Conservation (phyloP, 1,140 invertebrate genomes). For the Brachionus paranguensis region DNA sequence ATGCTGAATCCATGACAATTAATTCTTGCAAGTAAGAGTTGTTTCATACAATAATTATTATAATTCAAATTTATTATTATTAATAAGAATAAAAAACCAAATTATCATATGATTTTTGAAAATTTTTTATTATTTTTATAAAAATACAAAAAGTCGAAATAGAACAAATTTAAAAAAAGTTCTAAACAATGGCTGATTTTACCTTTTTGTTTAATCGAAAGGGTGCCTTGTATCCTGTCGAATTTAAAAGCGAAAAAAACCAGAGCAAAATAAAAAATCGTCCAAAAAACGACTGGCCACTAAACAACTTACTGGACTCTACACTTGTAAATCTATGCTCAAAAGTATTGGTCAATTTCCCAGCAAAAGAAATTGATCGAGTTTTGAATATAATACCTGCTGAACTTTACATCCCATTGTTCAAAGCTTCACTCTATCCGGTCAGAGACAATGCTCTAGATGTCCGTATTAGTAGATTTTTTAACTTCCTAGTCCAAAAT, state of each 20-base stretch:
- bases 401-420: background rate
- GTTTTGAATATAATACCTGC: slow-evolving; percentile 17
- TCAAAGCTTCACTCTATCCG: slow-evolving; percentile 33
- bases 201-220: slow-evolving; percentile 39
- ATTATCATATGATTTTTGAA: background rate
- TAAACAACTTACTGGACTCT: background rate
- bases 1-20: background rate
- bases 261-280: background rate
- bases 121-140: background rate
- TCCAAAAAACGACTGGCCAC: slow-evolving; percentile 22
- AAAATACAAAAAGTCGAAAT: background rate
- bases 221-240: slow-evolving; percentile 24
- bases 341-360: slow-evolving; percentile 7
- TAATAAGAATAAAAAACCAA: background rate
- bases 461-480: background rate
- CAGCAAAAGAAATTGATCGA: background rate
- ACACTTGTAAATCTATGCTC: background rate
- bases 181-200: slow-evolving; percentile 22
- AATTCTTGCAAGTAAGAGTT: background rate
- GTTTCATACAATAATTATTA: background rate
- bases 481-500: background rate
- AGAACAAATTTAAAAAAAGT: background rate
- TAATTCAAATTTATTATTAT: background rate
- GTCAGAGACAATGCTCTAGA: slow-evolving; percentile 9
- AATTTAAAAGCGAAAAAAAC: slow-evolving; percentile 18